Evolutionary conservation across 2,888 invertebrate genomes (phyloP), one percentile per base, ranked within the genome.

Genomic region (Argynnis bischoffii): DNA sequence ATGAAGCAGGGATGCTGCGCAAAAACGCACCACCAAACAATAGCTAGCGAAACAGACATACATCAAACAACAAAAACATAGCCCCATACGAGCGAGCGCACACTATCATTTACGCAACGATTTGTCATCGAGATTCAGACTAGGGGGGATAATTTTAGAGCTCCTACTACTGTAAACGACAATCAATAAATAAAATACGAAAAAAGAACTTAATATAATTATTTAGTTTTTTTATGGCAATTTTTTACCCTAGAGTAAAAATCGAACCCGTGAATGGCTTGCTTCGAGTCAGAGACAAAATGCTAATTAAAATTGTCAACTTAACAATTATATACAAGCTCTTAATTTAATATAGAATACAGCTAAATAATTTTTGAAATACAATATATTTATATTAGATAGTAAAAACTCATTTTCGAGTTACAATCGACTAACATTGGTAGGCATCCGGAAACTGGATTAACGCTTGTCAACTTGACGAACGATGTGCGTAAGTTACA

Each of bases 401-500:
- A 57, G 6, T 46, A 41, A n/a, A 21, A 59, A 59, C n/a, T 59
- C 50, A 50, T 77, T 77, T 64, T 64, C 67, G 67, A 63, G 41
- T 61, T 50, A 14, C 8, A 14, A 54, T 57, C 67, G 56, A 56
- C 55, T 21, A 46, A 31, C 47, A 46, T 18, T 50, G 55, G 59
- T 67, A 70, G 41, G 60, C 57, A 64, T 65, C 88, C 90, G 91
- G 91, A 92, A 89, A 89, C 92, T 88, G 89, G 89, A 92, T 91
- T 91, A 92, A 91, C 90, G 91, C 88, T 91, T 91, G 92, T 91
- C 92, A 90, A 88, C 86, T 83, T 92, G 92, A 92, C 90, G 87
- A 85, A 92, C 88, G 91, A 90, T 82, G 90, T 88, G 89, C 90
- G 89, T 89, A 89, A 89, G 90, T 87, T 88, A 90, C 88, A 87